A percentile compares a stretch with the other conserved stretches of the same genome.
Conservation (phyloP, 2,113 vertebrate genomes). For the Perognathus longimembris region DNA sequence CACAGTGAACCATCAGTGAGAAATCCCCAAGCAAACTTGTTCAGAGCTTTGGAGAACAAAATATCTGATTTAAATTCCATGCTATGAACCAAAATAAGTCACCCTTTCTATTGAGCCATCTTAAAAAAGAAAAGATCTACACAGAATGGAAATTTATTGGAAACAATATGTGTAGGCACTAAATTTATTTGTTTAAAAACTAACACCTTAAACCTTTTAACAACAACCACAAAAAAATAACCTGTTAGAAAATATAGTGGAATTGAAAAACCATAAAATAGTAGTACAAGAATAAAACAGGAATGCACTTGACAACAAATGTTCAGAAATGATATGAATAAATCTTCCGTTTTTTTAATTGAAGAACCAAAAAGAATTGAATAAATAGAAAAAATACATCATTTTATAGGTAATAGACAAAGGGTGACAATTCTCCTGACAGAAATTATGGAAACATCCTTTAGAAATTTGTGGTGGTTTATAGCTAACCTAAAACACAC, state of each 20-base stretch:
- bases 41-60: not conserved
- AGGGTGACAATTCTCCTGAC: not conserved
- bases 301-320: not conserved
- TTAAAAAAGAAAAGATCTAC: not conserved
- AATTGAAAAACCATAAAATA: not conserved
- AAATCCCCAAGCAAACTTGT: not conserved
- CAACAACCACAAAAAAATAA: not conserved
- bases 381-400: not conserved
- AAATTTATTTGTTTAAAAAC: not conserved
- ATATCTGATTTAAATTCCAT: not conserved
- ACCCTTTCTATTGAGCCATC: not conserved
- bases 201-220: not conserved
- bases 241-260: not conserved
- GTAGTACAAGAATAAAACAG: not conserved
- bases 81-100: not conserved
- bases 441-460: not conserved
- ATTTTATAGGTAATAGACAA: not conserved
- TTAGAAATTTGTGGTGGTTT: not conserved
- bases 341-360: not conserved
- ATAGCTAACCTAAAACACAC: not conserved
- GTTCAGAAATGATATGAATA: not conserved
- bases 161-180: not conserved
- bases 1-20: not conserved
- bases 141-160: not conserved
- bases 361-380: not conserved